Evolutionary conservation across 1,140 invertebrate species (phyloP).

Genomic region (Drosophila nasuta): DNA sequence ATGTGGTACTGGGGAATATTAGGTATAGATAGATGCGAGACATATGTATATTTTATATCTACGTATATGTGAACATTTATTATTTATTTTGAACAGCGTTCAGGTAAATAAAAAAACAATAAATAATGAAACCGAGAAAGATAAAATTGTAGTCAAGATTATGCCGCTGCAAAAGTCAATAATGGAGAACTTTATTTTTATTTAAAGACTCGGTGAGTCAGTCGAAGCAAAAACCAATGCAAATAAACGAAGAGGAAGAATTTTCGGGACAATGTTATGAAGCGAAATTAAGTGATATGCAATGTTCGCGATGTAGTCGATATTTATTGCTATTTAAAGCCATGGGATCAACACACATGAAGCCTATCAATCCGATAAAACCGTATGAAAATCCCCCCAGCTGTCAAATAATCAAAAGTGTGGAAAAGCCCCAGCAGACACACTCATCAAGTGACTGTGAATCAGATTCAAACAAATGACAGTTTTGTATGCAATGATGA

Average conservation of each 20-base stretch:
- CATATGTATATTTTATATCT: slow-evolving; percentile 3
- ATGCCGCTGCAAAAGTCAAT: slow-evolving; percentile 36
- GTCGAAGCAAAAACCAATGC: background rate
- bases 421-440: slow-evolving; percentile 29
- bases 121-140: slow-evolving; percentile 32
- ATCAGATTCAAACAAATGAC: slow-evolving; percentile 48
- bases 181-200: background rate
- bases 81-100: slow-evolving; percentile 45
- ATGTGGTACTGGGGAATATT: background rate
- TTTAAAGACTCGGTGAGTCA: slow-evolving; percentile 21
- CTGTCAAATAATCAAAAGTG: slow-evolving; percentile 56
- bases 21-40: background rate
- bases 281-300: slow-evolving; percentile 18
- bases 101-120: slow-evolving; percentile 37
- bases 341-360: slow-evolving; percentile 7
- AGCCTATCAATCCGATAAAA: slow-evolving; percentile 39
- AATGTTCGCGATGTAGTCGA: background rate
- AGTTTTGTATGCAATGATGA: slow-evolving; percentile 41
- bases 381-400: slow-evolving; percentile 41
- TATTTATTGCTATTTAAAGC: slow-evolving; percentile 37
- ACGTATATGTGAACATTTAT: slow-evolving; percentile 10
- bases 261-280: background rate
- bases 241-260: slow-evolving; percentile 3
- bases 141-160: slow-evolving; percentile 37
- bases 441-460: slow-evolving; percentile 22